Base-by-base conservation (phyloP, 2,797 vertebrate genomes). In the Ispidina lecontei region DNA sequence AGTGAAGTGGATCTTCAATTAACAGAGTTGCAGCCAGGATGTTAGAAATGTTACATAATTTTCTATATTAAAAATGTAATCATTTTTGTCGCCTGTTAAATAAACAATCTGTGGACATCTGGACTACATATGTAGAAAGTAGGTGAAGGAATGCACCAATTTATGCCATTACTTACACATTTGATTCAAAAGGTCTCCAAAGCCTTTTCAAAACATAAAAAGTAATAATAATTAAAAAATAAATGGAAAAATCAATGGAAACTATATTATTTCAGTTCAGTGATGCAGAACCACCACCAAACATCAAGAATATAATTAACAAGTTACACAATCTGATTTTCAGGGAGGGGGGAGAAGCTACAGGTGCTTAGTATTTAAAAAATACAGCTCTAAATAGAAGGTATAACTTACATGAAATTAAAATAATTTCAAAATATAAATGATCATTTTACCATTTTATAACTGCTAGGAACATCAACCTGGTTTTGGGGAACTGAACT, bases 401-500 rank as follows among this genome's bases (percentile, higher is more conserved):
- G n/a, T 82, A 81, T 51, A 49, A 73, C 67, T 81, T 71, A 87
- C 41, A 68, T 31, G 31, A 91, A 93, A 85, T 84, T 73, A 87
- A 85, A 94, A 65, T 75, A 55, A 65, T 65, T 95, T 89, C 89
- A 71, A 86, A 95, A 94, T 93, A 95, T 72, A 95, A 95, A 78
- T 93, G 83, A 94, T 93, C 39, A 37, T 59, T 94, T 97, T 95
- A 95, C 59, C 72, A 67, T 85, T 94, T 90, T 51, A 26, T 91
- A 94, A 89, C 72, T 91, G 75, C 86, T 89, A 96, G 59, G 81
- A 94, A 96, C 63, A 92, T 87, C 37, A 10, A 80, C 46, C 37
- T 90, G 56, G 51, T 95, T 76, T 95, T 92, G 87, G 80, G 91
- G 70, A 96, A 97, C 86, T 87, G 91, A 94, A 84, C n/a, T 69